phyloP scores from a whole-genome alignment of 2,797 vertebrate species.

The Xiphophorus birchmanni region DNA sequence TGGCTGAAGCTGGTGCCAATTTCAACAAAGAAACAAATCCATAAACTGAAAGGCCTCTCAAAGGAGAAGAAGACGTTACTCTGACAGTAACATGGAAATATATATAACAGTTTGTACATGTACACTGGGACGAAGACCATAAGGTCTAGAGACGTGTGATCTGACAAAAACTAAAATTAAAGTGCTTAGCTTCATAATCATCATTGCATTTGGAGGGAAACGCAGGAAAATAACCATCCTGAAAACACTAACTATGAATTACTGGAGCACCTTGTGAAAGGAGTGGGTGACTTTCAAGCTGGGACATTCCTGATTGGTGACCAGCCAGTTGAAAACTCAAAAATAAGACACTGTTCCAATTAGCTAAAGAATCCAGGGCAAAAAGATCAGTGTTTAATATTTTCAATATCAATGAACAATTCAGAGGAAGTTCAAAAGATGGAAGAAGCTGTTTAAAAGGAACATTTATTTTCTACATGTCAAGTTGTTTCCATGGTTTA shows the following conservation, averaged over 20 bases:
- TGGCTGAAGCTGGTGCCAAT: background rate
- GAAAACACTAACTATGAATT: background rate
- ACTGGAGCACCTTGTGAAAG: background rate
- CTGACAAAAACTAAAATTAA: background rate
- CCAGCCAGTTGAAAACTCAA: background rate
- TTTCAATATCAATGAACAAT: background rate
- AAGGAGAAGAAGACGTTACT: background rate
- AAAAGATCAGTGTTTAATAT: background rate
- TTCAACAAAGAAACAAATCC: background rate
- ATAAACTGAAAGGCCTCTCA: background rate
- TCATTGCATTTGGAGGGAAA: background rate
- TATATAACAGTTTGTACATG: background rate
- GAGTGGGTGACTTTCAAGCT: background rate
- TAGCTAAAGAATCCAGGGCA: background rate
- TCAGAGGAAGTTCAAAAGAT: background rate
- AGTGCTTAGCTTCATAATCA: background rate
- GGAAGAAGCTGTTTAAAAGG: too few species aligned
- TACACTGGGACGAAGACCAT: background rate
- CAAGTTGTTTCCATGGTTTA: too few species aligned
- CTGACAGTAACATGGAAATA: background rate
- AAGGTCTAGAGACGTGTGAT: background rate
- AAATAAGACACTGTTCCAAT: background rate
- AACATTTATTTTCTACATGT: background rate
- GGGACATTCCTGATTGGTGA: background rate
- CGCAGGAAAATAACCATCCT: background rate